A percentile compares a stretch with the other conserved stretches of the same genome.
phyloP scores from a whole-genome alignment of 2,888 invertebrate species.

The Hyposoter didymator region DNA sequence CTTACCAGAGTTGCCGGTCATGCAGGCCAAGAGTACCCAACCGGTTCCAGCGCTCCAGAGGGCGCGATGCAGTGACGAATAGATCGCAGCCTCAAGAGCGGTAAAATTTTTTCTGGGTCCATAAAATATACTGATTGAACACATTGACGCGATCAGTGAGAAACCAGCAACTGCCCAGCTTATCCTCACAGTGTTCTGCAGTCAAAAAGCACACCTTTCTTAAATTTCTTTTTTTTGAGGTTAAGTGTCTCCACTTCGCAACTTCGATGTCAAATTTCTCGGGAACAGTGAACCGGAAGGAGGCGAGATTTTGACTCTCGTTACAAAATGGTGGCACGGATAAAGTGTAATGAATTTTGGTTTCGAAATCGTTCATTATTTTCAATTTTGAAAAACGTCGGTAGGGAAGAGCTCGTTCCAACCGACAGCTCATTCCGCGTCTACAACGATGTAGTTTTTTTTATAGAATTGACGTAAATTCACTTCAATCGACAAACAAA shows the following conservation, averaged over 20 bases:
- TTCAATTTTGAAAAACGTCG: background rate
- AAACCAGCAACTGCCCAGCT: constrained; percentile 75
- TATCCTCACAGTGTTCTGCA: constrained; percentile 75
- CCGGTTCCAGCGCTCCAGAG: constrained; percentile 89
- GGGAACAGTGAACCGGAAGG: background rate
- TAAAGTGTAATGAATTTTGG: background rate
- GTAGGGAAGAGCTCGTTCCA: background rate
- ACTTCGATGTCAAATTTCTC: background rate
- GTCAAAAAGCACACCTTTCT: constrained; percentile 3
- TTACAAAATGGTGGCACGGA: background rate
- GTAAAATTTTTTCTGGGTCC: constrained; percentile 87
- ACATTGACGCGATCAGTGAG: constrained; percentile 85
- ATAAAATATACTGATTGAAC: constrained; percentile 88
- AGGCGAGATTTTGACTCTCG: background rate
- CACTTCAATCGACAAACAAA: background rate
- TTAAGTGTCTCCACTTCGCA: background rate
- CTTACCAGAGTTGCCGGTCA: constrained; percentile 88
- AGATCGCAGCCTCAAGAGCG: constrained; percentile 87
- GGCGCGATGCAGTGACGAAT: constrained; percentile 88
- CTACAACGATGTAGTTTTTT: background rate
- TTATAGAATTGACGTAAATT: background rate
- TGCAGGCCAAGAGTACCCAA: constrained; percentile 87
- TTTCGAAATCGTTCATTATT: background rate
- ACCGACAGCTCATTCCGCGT: background rate
- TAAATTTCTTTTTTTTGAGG: constrained; percentile 7